Evolutionary conservation across 35 echinoderm and acorn worm genomes (phyloP).

Genomic region (Anneissia japonica): DNA sequence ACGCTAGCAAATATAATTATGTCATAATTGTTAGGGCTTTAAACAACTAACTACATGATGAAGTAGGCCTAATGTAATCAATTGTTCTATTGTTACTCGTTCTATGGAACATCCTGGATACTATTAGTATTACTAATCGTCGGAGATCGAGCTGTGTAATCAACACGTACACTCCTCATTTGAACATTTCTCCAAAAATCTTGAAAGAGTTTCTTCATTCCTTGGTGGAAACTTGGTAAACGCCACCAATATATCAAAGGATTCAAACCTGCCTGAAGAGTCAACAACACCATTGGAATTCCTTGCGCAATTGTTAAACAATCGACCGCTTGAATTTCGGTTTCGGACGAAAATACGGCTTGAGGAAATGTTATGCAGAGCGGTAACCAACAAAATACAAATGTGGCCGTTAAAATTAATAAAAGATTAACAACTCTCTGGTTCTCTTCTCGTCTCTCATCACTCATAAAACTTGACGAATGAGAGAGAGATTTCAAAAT

Average conservation of each 20-base stretch:
- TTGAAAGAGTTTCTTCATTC: neutral
- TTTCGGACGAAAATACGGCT: neutral
- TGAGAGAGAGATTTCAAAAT: neutral
- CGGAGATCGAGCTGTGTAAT: too few species aligned
- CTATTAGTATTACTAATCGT: too few species aligned
- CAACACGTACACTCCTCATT: neutral
- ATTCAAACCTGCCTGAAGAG: neutral
- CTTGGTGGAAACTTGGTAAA: neutral
- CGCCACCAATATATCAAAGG: neutral
- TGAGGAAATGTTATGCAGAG: neutral
- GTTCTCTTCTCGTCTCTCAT: neutral
- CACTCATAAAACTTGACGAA: neutral
- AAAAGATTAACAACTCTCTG: neutral
- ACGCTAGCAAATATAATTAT: too few species aligned
- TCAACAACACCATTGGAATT: neutral
- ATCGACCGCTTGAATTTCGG: neutral
- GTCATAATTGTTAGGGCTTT: too few species aligned
- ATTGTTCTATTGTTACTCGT: too few species aligned
- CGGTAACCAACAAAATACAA: neutral
- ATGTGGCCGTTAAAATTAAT: neutral
- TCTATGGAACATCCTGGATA: too few species aligned
- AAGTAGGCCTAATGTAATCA: too few species aligned
- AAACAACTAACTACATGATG: too few species aligned
- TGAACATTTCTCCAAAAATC: neutral
- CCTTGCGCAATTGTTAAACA: neutral